Percentiles rank a stretch among this genome's conserved stretches.
phyloP scores from a whole-genome alignment of 2,797 vertebrate species.

The Fratercula arctica region DNA sequence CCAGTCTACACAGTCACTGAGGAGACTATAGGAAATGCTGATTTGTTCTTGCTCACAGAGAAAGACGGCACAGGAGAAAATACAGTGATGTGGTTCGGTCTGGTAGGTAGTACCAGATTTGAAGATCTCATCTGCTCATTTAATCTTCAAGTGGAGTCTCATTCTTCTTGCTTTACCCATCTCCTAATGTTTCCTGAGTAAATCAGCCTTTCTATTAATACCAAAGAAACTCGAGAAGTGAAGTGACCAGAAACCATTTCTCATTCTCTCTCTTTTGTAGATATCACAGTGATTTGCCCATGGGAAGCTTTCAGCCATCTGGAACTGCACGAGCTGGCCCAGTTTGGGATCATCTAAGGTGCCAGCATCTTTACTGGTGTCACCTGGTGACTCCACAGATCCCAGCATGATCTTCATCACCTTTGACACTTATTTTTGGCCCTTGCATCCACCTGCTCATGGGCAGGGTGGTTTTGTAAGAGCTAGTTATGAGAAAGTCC shows the following conservation, averaged over 20 bases:
- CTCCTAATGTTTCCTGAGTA: neutral
- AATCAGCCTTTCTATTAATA: neutral
- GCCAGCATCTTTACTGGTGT: neutral
- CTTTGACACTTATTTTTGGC: conserved; percentile 38
- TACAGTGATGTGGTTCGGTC: neutral
- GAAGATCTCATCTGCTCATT: neutral
- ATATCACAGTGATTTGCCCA: conserved; percentile 85
- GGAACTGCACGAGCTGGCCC: conserved; percentile 82
- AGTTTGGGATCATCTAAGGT: conserved; percentile 83
- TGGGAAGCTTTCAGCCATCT: conserved; percentile 87
- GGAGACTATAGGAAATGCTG: neutral
- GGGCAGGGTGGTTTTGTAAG: conserved; percentile 29
- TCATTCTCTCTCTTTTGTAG: conserved; percentile 67
- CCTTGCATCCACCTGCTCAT: neutral
- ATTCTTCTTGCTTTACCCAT: neutral
- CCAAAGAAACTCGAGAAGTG: neutral
- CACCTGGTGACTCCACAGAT: neutral
- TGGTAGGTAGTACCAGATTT: neutral
- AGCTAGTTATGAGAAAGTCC: conserved; percentile 30
- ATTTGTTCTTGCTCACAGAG: neutral
- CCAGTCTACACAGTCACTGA: neutral
- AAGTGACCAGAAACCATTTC: neutral
- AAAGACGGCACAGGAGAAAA: neutral
- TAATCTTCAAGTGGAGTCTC: neutral
- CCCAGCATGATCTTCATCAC: conserved; percentile 23